Base-by-base conservation (phyloP, 2,888 invertebrate species). In the Agonopterix alstromeriana region DNA sequence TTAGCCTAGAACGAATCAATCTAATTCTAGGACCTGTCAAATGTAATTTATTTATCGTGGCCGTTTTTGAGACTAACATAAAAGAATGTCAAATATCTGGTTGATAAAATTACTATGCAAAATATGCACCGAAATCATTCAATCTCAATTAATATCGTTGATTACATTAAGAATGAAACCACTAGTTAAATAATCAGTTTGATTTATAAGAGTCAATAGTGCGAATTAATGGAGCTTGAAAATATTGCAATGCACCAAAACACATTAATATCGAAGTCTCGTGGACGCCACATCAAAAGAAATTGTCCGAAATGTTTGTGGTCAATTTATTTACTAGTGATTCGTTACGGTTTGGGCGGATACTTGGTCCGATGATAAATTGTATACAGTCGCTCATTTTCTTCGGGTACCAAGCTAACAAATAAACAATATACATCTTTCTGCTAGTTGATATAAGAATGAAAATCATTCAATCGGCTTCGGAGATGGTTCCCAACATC, bases 301-400 rank as follows among this genome's bases (percentile, higher is more conserved):
- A 79, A 80, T 73, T 65, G 61, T 67, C 70, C 72, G 77, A 80
- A 82, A 78, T 77, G 73, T 77, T 82, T 82, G 78, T 82, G 79
- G 83, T 86, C 85, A 82, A 84, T 85, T 85, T 86, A 83, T 85
- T 85, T 85, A 86, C 84, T 77, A 82, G 78, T 68, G 76, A 86
- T 86, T 86, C 77, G 86, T 84, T 86, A 79, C 74, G 77, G 77
- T 67, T 73, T 76, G 86, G 86, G 87, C 86, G 86, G 82, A 85
- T 85, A 86, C 85, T 86, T 86, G 79, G 63, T 64, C 63, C 67
- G 77, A 85, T 87, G 87, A 87, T 87, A 82, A 87, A 87, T 87
- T 77, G 75, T 76, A 69, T 60, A 61, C 75, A 76, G 74, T 78
- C 76, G 64, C 67, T 83, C 78, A 79, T 83, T 77, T 77, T 77